Evolutionary conservation across 2,888 invertebrate species (phyloP).

Genomic region (Trachelus tabidus): DNA sequence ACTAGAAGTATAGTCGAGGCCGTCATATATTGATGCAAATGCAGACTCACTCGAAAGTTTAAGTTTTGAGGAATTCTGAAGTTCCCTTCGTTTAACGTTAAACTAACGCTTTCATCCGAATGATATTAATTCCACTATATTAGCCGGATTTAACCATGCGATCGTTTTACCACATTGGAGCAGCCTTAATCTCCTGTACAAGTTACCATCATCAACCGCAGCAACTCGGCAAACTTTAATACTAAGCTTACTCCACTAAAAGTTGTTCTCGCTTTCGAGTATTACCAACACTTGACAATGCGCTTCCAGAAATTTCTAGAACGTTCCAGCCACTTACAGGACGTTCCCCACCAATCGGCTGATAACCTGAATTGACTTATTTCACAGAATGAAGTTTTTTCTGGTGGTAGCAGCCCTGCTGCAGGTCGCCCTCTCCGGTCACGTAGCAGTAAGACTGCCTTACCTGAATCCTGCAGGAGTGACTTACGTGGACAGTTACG

Average conservation of each 20-base stretch:
- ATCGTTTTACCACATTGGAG: not conserved
- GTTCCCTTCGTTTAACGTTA: not conserved
- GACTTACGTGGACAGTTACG: constrained; percentile 63
- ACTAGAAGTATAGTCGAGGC: not conserved
- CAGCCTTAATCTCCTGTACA: not conserved
- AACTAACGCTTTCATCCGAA: not conserved
- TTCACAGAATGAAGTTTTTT: constrained; percentile 55
- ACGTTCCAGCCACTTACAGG: no score
- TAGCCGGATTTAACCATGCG: not conserved
- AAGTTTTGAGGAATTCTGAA: not conserved
- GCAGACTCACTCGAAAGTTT: not conserved
- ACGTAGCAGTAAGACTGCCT: constrained; percentile 64
- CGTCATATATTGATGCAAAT: not conserved
- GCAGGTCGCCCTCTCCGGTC: constrained; percentile 51
- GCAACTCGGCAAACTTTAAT: not conserved
- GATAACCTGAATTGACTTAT: not conserved
- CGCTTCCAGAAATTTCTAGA: not conserved
- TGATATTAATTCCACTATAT: not conserved
- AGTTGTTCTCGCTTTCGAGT: not conserved
- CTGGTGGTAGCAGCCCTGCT: constrained; percentile 54
- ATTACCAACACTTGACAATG: not conserved
- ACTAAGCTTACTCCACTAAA: not conserved
- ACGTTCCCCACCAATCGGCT: not conserved
- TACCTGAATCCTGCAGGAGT: constrained; percentile 70
- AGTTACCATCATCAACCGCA: not conserved